A percentile compares a stretch with the other conserved stretches of the same genome.
Evolutionary conservation across 1,140 invertebrate species (phyloP).

Genomic region (Drosophila lowei): DNA sequence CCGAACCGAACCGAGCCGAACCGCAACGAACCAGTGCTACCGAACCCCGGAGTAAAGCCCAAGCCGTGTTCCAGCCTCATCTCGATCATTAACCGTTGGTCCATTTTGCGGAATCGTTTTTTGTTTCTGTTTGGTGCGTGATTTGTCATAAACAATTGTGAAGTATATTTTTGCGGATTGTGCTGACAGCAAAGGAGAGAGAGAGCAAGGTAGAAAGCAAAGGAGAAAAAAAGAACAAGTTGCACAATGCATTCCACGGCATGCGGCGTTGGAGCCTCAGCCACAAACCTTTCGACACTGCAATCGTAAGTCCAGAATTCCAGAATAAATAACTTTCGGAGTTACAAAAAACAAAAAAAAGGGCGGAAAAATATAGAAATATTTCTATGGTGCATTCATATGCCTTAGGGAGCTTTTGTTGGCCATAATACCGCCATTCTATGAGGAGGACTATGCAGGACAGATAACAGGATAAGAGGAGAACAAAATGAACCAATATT

Average conservation of each 20-base stretch:
- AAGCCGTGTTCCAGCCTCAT: slow-evolving; percentile 1
- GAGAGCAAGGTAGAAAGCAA: slow-evolving; percentile 7
- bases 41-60: neutral
- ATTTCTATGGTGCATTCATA: too few relatives aligned
- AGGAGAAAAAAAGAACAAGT: slow-evolving; percentile 41
- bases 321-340: neutral
- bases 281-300: slow-evolving; percentile 67
- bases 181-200: slow-evolving; percentile 16
- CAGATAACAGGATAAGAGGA: too few relatives aligned
- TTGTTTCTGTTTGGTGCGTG: slow-evolving; percentile 45
- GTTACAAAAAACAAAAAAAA: too few relatives aligned
- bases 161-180: slow-evolving; percentile 10
- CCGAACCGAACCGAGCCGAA: neutral
- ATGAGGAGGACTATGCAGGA: too few relatives aligned
- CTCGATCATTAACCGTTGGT: slow-evolving; percentile 2
- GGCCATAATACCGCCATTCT: too few relatives aligned
- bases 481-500: too few relatives aligned
- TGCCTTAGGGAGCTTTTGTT: too few relatives aligned
- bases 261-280: slow-evolving; percentile 75
- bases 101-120: slow-evolving; percentile 5
- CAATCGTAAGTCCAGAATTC: slow-evolving; percentile 63
- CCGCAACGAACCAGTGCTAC: neutral
- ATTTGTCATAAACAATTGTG: slow-evolving; percentile 40
- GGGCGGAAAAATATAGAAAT: neutral
- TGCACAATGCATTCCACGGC: slow-evolving; percentile 76